Evolutionary conservation across 2,888 invertebrate species (phyloP).

Genomic region (Callinectes sapidus): DNA sequence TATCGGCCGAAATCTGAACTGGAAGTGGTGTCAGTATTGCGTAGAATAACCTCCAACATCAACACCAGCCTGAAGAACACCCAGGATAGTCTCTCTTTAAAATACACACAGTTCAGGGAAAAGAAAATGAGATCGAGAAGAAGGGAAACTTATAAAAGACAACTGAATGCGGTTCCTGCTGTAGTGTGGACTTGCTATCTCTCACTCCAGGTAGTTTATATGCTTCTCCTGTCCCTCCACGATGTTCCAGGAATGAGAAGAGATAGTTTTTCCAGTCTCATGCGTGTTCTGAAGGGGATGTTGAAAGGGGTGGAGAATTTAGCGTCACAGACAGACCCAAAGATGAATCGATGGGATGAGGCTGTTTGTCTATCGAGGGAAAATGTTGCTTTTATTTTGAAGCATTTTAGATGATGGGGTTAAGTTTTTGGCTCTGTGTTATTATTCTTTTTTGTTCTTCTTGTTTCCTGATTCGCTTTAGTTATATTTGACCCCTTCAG

Average conservation of each 20-base stretch:
- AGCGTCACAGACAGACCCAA: conserved; percentile 39
- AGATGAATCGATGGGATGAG: conserved; percentile 60
- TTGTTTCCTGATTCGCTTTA: no score
- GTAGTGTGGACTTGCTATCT: conserved; percentile 42
- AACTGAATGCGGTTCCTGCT: conserved; percentile 52
- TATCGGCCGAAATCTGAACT: conserved; percentile 52
- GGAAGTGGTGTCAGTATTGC: conserved; percentile 51
- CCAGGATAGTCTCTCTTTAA: conserved; percentile 44
- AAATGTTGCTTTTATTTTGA: background rate
- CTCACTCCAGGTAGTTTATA: conserved; percentile 45
- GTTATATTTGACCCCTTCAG: no score
- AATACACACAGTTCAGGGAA: conserved; percentile 45
- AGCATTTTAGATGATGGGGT: no score
- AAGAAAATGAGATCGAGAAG: conserved; percentile 62
- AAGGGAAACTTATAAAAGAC: conserved; percentile 63
- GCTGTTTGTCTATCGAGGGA: background rate
- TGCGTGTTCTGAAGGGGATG: conserved; percentile 37
- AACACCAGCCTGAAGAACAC: conserved; percentile 48
- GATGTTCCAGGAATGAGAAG: background rate
- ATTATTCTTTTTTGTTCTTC: no score
- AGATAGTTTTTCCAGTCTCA: background rate
- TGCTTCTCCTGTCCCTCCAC: conserved; percentile 35
- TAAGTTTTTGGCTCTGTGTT: no score
- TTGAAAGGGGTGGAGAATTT: conserved; percentile 56
- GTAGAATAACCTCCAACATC: conserved; percentile 38